Percentiles rank a stretch among this genome's conserved stretches.
phyloP scores from a whole-genome alignment of 2,888 invertebrate genomes.

The Drosophila colorata region DNA sequence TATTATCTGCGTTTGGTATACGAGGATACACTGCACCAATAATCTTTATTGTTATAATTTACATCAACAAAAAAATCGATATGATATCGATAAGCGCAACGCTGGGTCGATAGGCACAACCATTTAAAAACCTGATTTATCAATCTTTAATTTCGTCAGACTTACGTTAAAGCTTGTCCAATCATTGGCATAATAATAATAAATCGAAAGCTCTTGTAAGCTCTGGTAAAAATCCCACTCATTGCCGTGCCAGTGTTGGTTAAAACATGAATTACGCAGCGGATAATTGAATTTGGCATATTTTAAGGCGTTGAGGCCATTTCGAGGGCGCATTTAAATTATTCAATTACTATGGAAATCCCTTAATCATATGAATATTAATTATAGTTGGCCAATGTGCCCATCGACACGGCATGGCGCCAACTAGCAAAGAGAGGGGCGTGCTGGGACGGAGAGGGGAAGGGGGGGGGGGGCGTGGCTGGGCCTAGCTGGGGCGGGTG shows the following conservation, averaged over 20 bases:
- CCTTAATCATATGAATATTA: slow-evolving; percentile 80
- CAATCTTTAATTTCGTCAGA: not conserved
- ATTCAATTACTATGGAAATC: slow-evolving; percentile 75
- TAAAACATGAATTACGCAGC: slow-evolving; percentile 6
- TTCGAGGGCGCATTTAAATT: slow-evolving; percentile 47
- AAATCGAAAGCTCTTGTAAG: not conserved
- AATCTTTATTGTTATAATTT: too few species aligned
- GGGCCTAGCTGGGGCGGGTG: not conserved
- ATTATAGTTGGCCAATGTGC: slow-evolving; percentile 64
- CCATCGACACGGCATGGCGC: slow-evolving; percentile 27
- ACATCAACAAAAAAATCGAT: too few species aligned
- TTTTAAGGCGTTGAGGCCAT: slow-evolving; percentile 30
- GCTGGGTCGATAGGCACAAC: too few species aligned
- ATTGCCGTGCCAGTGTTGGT: not conserved
- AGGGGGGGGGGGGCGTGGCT: not conserved
- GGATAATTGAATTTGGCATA: slow-evolving; percentile 27
- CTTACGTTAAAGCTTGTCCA: not conserved
- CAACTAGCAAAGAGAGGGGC: too few species aligned
- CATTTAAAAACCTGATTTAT: too few species aligned
- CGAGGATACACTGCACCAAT: too few species aligned
- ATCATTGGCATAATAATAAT: not conserved
- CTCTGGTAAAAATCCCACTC: not conserved
- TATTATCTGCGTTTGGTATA: too few species aligned
- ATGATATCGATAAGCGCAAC: too few species aligned
- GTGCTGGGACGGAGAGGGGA: not conserved